Evolutionary conservation across 1,140 invertebrate genomes (phyloP).

Genomic region (Calephelis nemesis): DNA sequence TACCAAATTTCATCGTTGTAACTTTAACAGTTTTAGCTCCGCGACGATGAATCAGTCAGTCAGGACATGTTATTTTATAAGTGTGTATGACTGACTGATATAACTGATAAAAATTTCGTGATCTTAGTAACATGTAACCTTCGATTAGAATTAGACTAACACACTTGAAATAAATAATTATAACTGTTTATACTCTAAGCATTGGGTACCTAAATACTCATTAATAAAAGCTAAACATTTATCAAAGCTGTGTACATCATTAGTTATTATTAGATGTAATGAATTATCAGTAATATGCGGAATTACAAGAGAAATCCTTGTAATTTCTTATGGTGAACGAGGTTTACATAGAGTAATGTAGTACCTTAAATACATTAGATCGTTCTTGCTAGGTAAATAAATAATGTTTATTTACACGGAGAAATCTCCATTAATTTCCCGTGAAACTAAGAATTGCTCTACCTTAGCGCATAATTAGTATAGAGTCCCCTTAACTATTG

Average conservation of each 20-base stretch:
- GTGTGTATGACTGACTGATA: too few species aligned
- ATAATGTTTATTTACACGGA: slow-evolving; percentile 25
- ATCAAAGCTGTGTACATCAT: neutral
- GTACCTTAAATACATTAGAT: slow-evolving; percentile 19
- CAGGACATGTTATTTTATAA: too few species aligned
- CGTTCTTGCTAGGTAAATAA: slow-evolving; percentile 26
- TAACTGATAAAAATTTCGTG: too few species aligned
- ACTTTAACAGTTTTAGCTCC: too few species aligned
- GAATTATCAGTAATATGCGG: neutral
- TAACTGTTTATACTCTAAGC: too few species aligned
- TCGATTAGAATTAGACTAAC: too few species aligned
- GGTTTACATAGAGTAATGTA: slow-evolving; percentile 20
- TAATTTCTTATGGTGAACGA: slow-evolving; percentile 9
- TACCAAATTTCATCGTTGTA: too few species aligned
- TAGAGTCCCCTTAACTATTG: neutral
- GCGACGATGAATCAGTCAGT: too few species aligned
- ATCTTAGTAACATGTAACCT: too few species aligned
- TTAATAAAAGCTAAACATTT: slow-evolving; percentile 1
- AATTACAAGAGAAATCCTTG: slow-evolving; percentile 7
- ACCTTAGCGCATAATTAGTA: neutral
- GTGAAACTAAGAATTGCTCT: slow-evolving; percentile 25
- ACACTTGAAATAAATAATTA: too few species aligned
- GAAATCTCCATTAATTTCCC: slow-evolving; percentile 30
- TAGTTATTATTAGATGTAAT: neutral
- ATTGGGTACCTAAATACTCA: too few species aligned